Conservation (phyloP, 2,113 vertebrate species). For the Hystrix brachyura region DNA sequence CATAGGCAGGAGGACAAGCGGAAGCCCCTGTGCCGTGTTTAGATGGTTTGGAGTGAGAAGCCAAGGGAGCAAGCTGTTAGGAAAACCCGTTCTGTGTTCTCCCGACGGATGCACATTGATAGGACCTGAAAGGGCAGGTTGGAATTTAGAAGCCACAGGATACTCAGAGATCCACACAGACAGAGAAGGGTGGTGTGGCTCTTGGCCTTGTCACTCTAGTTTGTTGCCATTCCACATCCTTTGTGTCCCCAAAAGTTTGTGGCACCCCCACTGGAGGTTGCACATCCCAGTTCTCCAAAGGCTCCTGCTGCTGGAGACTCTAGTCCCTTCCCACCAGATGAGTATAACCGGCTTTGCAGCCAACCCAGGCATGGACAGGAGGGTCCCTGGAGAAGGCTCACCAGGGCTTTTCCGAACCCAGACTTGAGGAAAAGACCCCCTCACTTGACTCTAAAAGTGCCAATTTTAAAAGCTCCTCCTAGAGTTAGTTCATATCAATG, state of each 20-base stretch:
- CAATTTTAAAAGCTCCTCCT: neutral
- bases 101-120: too few relatives aligned
- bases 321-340: neutral
- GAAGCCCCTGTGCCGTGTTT: neutral
- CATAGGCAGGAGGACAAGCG: neutral
- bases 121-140: neutral
- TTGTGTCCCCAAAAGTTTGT: neutral
- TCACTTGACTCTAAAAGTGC: neutral
- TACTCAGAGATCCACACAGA: neutral
- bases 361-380: rapidly evolving
- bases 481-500: neutral
- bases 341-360: rapidly evolving
- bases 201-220: too few relatives aligned
- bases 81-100: neutral
- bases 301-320: neutral
- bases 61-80: neutral
- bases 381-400: too few relatives aligned
- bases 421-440: neutral
- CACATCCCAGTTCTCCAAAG: neutral
- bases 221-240: neutral
- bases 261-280: neutral
- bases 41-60: neutral
- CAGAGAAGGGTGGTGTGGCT: neutral
- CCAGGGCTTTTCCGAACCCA: neutral
- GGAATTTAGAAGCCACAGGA: neutral